Conservation (phyloP, 2,113 vertebrate genomes). For the Genyomyrus donnyi region DNA sequence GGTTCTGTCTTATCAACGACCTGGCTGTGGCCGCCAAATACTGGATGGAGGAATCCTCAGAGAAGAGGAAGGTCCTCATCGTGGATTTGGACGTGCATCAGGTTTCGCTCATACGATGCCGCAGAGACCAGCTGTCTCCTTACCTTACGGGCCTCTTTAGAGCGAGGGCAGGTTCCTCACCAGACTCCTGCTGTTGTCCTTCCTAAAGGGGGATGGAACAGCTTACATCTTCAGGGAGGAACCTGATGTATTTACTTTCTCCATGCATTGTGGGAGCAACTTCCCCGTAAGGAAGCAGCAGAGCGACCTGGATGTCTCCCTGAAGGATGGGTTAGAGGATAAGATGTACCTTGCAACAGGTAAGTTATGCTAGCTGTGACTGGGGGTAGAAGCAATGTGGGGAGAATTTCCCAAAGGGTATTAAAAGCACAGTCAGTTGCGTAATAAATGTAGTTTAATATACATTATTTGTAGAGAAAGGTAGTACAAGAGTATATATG, state of each 20-base stretch:
- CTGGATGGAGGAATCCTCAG: constrained; percentile 19
- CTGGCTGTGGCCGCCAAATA: constrained; percentile 48
- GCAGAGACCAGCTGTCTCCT: neutral
- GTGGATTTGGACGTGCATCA: constrained; percentile 56
- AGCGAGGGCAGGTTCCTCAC: neutral
- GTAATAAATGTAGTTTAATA: neutral
- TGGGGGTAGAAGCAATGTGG: neutral
- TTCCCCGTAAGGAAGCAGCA: constrained; percentile 50
- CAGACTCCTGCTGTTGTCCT: neutral
- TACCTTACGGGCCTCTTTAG: neutral
- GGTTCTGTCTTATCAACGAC: constrained; percentile 54
- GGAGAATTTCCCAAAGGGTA: neutral
- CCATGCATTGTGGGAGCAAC: constrained; percentile 53
- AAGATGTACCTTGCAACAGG: constrained; percentile 45
- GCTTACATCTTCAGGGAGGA: constrained; percentile 55
- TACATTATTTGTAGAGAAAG: neutral
- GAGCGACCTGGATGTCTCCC: constrained; percentile 46
- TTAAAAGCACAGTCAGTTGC: neutral
- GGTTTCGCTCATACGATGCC: constrained; percentile 28
- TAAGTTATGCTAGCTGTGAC: constrained; percentile 9
- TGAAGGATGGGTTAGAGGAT: constrained; percentile 43
- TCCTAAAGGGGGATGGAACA: constrained; percentile 42
- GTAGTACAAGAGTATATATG: neutral
- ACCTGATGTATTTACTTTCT: constrained; percentile 49
- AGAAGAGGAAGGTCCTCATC: constrained; percentile 41